These are phyloP conservation scores for Alaudala cheleensis DNA, from an alignment of 2,113 vertebrate genomes.

Conservation along the genomic window DNA sequence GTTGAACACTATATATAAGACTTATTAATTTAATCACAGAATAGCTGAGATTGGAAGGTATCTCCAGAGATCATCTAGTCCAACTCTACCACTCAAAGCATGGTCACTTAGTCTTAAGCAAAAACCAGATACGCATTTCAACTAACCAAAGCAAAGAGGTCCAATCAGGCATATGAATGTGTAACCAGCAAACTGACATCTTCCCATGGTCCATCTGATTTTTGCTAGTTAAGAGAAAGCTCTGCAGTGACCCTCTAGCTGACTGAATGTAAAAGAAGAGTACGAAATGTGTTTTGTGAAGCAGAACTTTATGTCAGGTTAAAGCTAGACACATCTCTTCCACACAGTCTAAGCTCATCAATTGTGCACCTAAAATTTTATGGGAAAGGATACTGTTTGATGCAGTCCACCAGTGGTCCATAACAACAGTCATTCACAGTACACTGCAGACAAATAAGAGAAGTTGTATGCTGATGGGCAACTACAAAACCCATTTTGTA, in stretches of 20 bases:
- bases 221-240: conserved; percentile 45
- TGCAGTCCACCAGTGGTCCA: conserved; percentile 99
- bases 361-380: conserved; percentile 94
- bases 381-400: conserved; percentile 99
- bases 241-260: conserved; percentile 68
- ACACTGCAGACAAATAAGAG: conserved; percentile 87
- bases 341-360: conserved; percentile 88
- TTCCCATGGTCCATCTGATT: conserved; percentile 48
- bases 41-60: background rate
- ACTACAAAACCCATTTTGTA: conserved; percentile 61
- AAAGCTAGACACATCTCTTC: conserved; percentile 89
- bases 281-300: conserved; percentile 83
- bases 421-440: conserved; percentile 99
- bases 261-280: conserved; percentile 76
- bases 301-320: conserved; percentile 94
- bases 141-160: conserved; percentile 39
- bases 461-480: conserved; percentile 6
- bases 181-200: conserved; percentile 56
- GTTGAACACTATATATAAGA: background rate
- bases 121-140: conserved; percentile 41
- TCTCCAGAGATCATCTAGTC: background rate
- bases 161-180: conserved; percentile 15
- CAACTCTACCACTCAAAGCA: background rate
- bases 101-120: background rate
- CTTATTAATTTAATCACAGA: background rate